Evolutionary conservation across 2,113 vertebrate genomes (phyloP).

Genomic region (Microcebus jonahi): DNA sequence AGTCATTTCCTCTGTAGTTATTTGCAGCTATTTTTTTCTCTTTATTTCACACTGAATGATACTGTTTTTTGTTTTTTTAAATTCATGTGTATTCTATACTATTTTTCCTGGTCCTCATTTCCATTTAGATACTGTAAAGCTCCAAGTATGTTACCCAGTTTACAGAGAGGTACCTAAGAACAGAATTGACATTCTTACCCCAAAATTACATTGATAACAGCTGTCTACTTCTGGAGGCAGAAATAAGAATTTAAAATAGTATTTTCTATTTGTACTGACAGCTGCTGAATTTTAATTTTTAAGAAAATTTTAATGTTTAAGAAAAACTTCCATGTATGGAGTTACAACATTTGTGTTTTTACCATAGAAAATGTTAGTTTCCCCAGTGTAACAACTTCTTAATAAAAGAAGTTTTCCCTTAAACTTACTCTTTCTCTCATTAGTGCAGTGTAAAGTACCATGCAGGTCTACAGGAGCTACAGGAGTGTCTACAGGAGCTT

Average conservation of each 20-base stretch:
- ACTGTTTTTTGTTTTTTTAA: constrained; percentile 80
- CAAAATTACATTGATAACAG: constrained; percentile 78
- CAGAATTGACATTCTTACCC: constrained; percentile 78
- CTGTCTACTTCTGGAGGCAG: constrained; percentile 78
- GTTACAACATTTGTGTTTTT: background rate
- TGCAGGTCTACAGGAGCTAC: background rate
- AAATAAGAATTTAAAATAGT: constrained; percentile 72
- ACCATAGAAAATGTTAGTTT: background rate
- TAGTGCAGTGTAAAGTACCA: background rate
- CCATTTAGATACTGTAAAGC: constrained; percentile 83
- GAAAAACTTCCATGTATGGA: background rate
- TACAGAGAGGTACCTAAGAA: constrained; percentile 82
- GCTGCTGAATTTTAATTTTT: constrained; percentile 12
- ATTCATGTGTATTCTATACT: constrained; percentile 61
- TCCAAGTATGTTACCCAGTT: constrained; percentile 82
- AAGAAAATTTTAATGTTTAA: constrained; percentile 25
- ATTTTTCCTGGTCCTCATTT: constrained; percentile 76
- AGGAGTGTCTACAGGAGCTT: background rate
- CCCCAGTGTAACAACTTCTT: background rate
- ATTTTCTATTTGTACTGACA: constrained; percentile 69
- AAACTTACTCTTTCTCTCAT: constrained; percentile 10
- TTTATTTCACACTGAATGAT: constrained; percentile 69
- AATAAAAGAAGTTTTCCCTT: background rate
- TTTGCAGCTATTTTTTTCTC: constrained; percentile 39
- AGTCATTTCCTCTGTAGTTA: constrained; percentile 15